Percentiles rank a stretch among this genome's conserved stretches.
phyloP scores from a whole-genome alignment of 2,888 invertebrate species.

The Hypsopygia costalis region DNA sequence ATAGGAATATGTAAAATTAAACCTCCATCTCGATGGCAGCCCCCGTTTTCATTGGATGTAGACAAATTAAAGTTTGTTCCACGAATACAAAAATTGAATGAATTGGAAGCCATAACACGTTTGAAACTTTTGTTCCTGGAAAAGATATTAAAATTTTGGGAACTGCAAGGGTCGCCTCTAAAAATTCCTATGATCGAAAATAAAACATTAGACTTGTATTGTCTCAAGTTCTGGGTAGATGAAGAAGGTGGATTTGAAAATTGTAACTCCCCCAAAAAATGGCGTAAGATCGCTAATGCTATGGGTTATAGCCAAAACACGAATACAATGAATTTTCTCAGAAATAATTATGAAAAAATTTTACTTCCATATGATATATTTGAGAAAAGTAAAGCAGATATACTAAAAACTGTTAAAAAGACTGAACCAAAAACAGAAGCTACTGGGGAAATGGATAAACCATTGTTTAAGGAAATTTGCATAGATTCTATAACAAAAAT shows the following conservation, averaged over 20 bases:
- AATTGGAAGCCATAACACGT: conserved; percentile 85
- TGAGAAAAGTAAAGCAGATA: conserved; percentile 70
- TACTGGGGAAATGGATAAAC: conserved; percentile 45
- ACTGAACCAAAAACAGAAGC: conserved; percentile 51
- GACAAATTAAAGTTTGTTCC: conserved; percentile 80
- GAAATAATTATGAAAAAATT: conserved; percentile 84
- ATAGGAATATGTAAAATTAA: conserved; percentile 89
- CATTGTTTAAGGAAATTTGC: conserved; percentile 57
- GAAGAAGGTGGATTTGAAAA: conserved; percentile 81
- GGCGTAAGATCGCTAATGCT: conserved; percentile 82
- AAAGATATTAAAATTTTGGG: conserved; percentile 87
- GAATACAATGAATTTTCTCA: conserved; percentile 79
- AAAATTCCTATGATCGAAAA: conserved; percentile 86
- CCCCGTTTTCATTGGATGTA: conserved; percentile 89
- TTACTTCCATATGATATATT: conserved; percentile 84
- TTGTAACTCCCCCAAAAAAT: conserved; percentile 82
- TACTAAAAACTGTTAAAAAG: conserved; percentile 69
- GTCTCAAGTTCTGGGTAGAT: conserved; percentile 82
- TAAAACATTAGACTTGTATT: conserved; percentile 85
- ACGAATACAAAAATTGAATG: conserved; percentile 76
- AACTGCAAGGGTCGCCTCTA: conserved; percentile 83
- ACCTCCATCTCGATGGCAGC: conserved; percentile 88
- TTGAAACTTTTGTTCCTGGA: conserved; percentile 87
- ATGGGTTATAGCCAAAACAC: conserved; percentile 82
- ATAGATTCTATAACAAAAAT: conserved; percentile 58